Evolutionary conservation across 2,113 vertebrate genomes (phyloP).

Genomic region (Benitochromis conjunctus): DNA sequence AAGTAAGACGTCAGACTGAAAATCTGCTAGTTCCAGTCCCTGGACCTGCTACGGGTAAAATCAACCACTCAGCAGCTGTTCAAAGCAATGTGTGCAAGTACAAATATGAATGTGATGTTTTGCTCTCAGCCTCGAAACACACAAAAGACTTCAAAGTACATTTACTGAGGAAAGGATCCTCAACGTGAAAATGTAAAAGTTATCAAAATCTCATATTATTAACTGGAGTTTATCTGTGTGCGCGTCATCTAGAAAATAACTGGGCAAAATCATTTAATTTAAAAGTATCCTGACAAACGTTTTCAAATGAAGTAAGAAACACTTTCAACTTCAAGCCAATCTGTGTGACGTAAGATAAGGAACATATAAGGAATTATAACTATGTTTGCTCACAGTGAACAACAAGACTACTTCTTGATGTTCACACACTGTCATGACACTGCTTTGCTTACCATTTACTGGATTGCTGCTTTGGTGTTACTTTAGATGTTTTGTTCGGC

Average conservation of each 20-base stretch:
- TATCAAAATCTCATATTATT: not conserved
- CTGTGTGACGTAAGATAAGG: not conserved
- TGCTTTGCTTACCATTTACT: not conserved
- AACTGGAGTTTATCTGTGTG: not conserved
- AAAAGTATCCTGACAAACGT: not conserved
- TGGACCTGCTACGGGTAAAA: not conserved
- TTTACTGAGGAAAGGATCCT: not conserved
- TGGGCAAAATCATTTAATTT: not conserved
- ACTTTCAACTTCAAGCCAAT: not conserved
- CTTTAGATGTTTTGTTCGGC: not conserved
- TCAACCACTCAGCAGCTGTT: not conserved
- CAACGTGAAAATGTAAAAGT: not conserved
- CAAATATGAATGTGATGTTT: not conserved
- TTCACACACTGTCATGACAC: not conserved
- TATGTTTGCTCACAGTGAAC: not conserved
- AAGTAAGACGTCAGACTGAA: not conserved
- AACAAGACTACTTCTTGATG: not conserved
- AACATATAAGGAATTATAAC: not conserved
- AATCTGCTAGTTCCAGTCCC: not conserved
- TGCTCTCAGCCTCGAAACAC: not conserved
- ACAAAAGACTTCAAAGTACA: not conserved
- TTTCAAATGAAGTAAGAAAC: not conserved
- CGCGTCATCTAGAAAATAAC: not conserved
- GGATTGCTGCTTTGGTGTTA: not conserved
- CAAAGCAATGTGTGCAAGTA: not conserved